Evolutionary conservation across 2,888 invertebrate genomes (phyloP).

Genomic region (Penaeus monodon): DNA sequence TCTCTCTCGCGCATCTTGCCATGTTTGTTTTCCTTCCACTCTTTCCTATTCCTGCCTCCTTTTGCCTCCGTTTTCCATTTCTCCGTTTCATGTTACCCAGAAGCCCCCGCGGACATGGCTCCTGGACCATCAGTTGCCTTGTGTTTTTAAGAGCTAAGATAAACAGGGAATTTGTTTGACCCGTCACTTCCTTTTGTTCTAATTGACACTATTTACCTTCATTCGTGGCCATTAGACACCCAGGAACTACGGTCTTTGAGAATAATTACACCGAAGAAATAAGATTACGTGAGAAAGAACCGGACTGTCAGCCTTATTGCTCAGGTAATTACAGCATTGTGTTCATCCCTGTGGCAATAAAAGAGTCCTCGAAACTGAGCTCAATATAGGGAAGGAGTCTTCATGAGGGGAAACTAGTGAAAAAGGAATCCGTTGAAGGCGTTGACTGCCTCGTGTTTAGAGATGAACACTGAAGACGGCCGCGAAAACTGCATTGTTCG

Average conservation of each 20-base stretch:
- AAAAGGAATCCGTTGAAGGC: conserved; percentile 46
- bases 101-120: conserved; percentile 4
- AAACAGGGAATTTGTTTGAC: conserved; percentile 58
- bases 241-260: conserved; percentile 1
- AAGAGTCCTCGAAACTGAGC: conserved; percentile 45
- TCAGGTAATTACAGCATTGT: neutral
- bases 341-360: neutral
- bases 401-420: conserved; percentile 35
- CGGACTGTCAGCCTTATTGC: neutral
- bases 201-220: conserved; percentile 61
- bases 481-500: conserved; percentile 46
- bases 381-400: conserved; percentile 44
- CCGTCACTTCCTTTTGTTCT: conserved; percentile 59
- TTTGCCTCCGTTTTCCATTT: neutral
- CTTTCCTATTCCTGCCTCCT: neutral
- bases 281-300: neutral
- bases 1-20: no score
- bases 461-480: conserved; percentile 31
- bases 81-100: neutral
- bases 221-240: conserved; percentile 60
- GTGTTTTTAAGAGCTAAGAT: conserved; percentile 56
- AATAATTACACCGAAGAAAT: conserved; percentile 14
- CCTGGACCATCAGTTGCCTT: conserved; percentile 44
- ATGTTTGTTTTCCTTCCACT: neutral
- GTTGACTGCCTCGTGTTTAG: conserved; percentile 49